A percentile compares a stretch with the other conserved stretches of the same genome.
phyloP scores from a whole-genome alignment of 2,797 vertebrate genomes.

The Merluccius polli region DNA sequence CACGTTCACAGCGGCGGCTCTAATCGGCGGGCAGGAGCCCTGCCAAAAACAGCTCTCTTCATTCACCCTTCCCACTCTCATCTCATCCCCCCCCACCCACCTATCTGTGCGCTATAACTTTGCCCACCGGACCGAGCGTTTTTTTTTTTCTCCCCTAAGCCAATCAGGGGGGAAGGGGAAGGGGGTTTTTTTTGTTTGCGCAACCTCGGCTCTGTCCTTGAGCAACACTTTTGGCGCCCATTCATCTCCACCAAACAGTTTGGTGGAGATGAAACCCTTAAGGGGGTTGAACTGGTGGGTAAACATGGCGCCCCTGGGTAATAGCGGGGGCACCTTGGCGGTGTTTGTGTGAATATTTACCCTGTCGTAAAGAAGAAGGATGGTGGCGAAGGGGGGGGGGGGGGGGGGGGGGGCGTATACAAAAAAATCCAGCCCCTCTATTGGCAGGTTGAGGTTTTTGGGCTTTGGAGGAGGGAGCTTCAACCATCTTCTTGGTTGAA shows the following conservation, averaged over 20 bases:
- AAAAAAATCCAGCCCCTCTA: constrained; percentile 53
- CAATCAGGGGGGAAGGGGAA: constrained; percentile 68
- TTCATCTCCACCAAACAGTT: constrained; percentile 76
- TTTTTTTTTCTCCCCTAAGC: constrained; percentile 57
- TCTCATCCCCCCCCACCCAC: constrained; percentile 26
- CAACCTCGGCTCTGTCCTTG: constrained; percentile 71
- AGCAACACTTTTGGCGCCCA: constrained; percentile 67
- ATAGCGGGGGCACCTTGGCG: constrained; percentile 70
- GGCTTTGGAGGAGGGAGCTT: constrained; percentile 46
- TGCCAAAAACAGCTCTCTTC: constrained; percentile 15
- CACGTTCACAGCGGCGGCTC: constrained; percentile 47
- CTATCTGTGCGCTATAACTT: constrained; percentile 56
- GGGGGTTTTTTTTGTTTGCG: constrained; percentile 70
- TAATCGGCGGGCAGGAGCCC: constrained; percentile 66
- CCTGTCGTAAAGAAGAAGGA: constrained; percentile 65
- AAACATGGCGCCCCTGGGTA: constrained; percentile 69
- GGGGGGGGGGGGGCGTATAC: constrained; percentile 69
- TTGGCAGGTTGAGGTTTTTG: constrained; percentile 64
- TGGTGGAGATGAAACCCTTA: constrained; percentile 48
- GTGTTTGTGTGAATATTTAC: constrained; percentile 77
- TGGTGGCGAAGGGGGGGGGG: background rate
- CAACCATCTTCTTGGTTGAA: too few species aligned
- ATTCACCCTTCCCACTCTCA: background rate
- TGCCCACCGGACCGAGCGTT: constrained; percentile 56
- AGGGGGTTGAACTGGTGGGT: constrained; percentile 77